Percentiles rank a stretch among this genome's conserved stretches.
Conservation (phyloP, 2,797 vertebrate species). For the Megalops cyprinoides region DNA sequence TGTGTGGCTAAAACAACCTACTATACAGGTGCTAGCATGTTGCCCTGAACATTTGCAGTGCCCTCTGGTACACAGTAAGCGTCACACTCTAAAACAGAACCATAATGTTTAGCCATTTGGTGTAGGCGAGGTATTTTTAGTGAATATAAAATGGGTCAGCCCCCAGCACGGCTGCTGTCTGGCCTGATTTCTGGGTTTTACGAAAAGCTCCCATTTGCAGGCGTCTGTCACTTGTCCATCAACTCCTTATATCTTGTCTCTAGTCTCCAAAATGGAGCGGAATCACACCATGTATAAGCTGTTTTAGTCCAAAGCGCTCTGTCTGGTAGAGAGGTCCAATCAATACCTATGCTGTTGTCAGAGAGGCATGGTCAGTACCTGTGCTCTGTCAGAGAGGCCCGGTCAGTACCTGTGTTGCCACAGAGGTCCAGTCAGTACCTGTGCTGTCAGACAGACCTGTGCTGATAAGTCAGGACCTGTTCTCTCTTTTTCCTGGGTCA, state of each 20-base stretch:
- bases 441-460: too few relatives aligned
- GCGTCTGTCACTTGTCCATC: background rate
- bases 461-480: background rate
- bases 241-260: background rate
- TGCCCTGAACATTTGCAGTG: background rate
- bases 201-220: background rate
- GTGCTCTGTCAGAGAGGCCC: too few relatives aligned
- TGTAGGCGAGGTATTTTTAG: background rate
- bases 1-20: background rate
- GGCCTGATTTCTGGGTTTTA: background rate
- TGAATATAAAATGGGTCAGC: slow-evolving; percentile 9
- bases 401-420: background rate
- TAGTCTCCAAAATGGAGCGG: background rate
- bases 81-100: background rate
- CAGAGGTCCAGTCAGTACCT: background rate
- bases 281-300: background rate
- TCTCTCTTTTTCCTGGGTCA: too few relatives aligned
- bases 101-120: background rate
- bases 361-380: background rate
- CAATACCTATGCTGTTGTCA: background rate
- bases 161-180: background rate
- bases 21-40: background rate
- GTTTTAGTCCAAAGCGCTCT: background rate
- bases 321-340: background rate
- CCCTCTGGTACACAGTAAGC: too few relatives aligned